Conservation (phyloP, 1,140 invertebrate genomes). For the Carcinoscorpius rotundicauda region DNA sequence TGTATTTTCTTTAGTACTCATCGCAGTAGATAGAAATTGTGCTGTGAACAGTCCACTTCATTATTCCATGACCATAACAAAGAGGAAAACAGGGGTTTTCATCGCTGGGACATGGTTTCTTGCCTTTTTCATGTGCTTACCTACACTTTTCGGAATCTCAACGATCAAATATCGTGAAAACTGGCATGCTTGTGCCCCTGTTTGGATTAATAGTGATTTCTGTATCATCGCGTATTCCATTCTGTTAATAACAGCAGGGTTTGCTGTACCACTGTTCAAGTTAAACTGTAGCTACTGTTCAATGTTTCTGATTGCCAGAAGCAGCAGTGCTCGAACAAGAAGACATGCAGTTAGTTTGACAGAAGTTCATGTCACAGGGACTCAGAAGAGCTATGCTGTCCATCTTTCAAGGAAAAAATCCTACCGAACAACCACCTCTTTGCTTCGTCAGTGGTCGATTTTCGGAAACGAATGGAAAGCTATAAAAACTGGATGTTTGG, state of each 20-base stretch:
- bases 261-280: slow-evolving; percentile 50
- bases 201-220: slow-evolving; percentile 10
- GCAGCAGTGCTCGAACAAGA: slow-evolving; percentile 53
- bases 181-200: slow-evolving; percentile 22
- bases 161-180: slow-evolving; percentile 4
- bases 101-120: slow-evolving; percentile 38
- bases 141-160: slow-evolving; percentile 4
- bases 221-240: slow-evolving; percentile 9
- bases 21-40: slow-evolving; percentile 72
- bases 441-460: slow-evolving; percentile 11
- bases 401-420: not conserved
- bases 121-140: slow-evolving; percentile 10
- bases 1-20: slow-evolving; percentile 59
- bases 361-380: not conserved
- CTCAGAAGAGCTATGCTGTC: not conserved
- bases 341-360: slow-evolving; percentile 33
- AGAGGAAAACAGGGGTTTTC: slow-evolving; percentile 51
- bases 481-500: slow-evolving; percentile 16
- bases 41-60: slow-evolving; percentile 73
- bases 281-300: slow-evolving; percentile 55
- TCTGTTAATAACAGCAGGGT: slow-evolving; percentile 34
- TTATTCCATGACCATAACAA: slow-evolving; percentile 63
- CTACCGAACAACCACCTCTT: not conserved
- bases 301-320: slow-evolving; percentile 55
- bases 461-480: slow-evolving; percentile 23